Conservation (phyloP, 2,888 invertebrate species). For the Danaus chrysippus region DNA sequence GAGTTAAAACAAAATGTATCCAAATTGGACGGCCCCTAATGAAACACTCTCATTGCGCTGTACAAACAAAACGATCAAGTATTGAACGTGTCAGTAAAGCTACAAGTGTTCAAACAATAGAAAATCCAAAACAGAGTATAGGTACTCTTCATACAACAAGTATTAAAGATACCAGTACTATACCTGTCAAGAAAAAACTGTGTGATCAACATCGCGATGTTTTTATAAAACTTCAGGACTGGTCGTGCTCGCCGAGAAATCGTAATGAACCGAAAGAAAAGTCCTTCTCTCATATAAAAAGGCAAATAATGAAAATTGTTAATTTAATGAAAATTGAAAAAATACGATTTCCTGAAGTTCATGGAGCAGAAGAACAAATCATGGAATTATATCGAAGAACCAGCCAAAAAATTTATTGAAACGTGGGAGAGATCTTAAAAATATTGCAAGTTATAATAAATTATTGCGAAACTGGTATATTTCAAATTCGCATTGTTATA, state of each 20-base stretch:
- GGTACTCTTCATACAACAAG: conserved; percentile 28
- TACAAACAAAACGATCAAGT: conserved; percentile 40
- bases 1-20: conserved; percentile 36
- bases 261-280: conserved; percentile 16
- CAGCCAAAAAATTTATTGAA: conserved; percentile 31
- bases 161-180: conserved; percentile 42
- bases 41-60: conserved; percentile 37
- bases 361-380: conserved; percentile 34
- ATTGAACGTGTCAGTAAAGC: conserved; percentile 37
- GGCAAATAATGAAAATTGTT: conserved; percentile 35
- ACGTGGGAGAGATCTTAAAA: background rate
- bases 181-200: conserved; percentile 37
- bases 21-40: conserved; percentile 41
- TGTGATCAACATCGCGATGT: conserved; percentile 49
- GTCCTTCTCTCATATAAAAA: conserved; percentile 35
- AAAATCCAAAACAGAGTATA: conserved; percentile 37
- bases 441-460: background rate
- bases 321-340: conserved; percentile 47
- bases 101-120: conserved; percentile 41
- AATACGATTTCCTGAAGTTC: conserved; percentile 48
- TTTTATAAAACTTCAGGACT: conserved; percentile 42
- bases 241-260: conserved; percentile 30
- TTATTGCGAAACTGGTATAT: no score
- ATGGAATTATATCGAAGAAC: conserved; percentile 45
- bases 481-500: no score